These are phyloP conservation scores for Prunella strophiata DNA, from an alignment of 2,797 vertebrate species.

Conservation along the genomic window DNA sequence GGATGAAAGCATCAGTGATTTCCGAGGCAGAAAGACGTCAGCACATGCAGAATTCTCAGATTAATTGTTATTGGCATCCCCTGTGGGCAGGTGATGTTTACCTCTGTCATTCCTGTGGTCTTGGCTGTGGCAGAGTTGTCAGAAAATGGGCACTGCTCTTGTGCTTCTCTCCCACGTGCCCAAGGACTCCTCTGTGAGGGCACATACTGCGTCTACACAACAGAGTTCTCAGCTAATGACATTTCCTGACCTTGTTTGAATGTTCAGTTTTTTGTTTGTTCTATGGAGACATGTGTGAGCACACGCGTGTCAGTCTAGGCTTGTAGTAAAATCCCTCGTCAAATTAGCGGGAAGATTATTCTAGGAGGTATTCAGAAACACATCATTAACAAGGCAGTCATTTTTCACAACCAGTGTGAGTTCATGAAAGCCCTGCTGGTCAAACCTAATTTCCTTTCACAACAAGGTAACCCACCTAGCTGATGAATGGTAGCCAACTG, in stretches of 20 bases:
- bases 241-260: background rate
- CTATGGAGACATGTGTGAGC: background rate
- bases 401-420: background rate
- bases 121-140: background rate
- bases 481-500: background rate
- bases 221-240: too few species aligned
- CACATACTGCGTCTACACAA: background rate
- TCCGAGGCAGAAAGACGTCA: background rate
- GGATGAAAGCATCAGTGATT: background rate
- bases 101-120: background rate
- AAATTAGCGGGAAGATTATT: background rate
- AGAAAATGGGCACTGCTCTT: background rate
- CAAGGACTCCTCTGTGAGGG: accelerated
- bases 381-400: background rate
- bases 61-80: background rate
- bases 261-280: background rate
- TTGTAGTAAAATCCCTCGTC: background rate
- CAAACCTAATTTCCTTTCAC: background rate
- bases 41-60: background rate
- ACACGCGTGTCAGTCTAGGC: background rate
- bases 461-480: background rate
- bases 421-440: background rate
- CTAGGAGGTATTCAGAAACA: background rate
- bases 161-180: accelerated
- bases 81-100: background rate